Conservation (phyloP, 2,113 vertebrate genomes). For the Epinephelus cyanopodus region DNA sequence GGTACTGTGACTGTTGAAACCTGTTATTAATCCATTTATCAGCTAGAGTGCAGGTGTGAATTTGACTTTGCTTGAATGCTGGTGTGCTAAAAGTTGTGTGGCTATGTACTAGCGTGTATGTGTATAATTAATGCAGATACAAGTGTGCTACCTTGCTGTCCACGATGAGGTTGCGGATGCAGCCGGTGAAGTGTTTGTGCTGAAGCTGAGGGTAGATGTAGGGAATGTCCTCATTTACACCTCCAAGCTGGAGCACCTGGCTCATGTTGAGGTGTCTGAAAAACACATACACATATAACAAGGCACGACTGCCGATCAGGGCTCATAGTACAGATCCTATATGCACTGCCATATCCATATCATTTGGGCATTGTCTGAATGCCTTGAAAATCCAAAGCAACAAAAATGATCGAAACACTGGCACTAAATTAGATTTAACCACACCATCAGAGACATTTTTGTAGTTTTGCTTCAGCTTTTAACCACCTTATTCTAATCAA, state of each 20-base stretch:
- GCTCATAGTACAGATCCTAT: background rate
- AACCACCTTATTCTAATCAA: background rate
- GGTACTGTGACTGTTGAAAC: conserved; percentile 43
- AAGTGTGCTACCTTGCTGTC: conserved; percentile 89
- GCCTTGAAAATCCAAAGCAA: too few relatives aligned
- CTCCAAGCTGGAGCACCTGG: conserved; percentile 91
- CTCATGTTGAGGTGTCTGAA: conserved; percentile 87
- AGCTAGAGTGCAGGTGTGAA: conserved; percentile 50
- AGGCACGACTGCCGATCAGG: too few relatives aligned
- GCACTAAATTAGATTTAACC: too few relatives aligned
- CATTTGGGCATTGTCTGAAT: background rate
- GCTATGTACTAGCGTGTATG: background rate
- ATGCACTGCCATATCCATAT: background rate
- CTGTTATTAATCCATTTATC: conserved; percentile 70
- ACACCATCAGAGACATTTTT: background rate
- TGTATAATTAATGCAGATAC: background rate
- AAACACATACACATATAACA: conserved; percentile 13
- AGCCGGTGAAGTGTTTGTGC: conserved; percentile 91
- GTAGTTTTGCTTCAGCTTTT: background rate
- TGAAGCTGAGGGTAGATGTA: conserved; percentile 89
- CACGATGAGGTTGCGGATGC: conserved; percentile 89
- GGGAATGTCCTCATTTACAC: conserved; percentile 89
- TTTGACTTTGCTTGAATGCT: background rate
- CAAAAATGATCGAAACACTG: too few relatives aligned
- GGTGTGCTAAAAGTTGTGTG: conserved; percentile 30